Percentiles rank a stretch among this genome's conserved stretches.
Conservation (phyloP, 2,888 invertebrate genomes). For the Linnaemya tessellans region DNA sequence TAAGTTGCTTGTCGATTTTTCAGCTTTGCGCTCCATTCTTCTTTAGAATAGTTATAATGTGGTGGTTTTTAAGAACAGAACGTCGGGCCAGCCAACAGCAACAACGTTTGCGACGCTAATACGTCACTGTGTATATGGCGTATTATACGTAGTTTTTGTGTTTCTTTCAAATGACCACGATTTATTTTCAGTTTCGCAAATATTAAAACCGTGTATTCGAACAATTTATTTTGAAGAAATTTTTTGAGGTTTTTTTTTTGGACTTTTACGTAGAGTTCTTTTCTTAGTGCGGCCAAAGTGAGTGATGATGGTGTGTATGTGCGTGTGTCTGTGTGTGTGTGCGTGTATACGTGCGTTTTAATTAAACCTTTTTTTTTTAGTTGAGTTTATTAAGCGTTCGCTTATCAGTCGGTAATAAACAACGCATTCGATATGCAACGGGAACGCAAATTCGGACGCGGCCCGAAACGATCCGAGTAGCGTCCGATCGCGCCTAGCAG, state of each 20-base stretch:
- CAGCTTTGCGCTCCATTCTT: conserved; percentile 69
- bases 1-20: conserved; percentile 63
- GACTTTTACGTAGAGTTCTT: conserved; percentile 4
- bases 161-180: conserved; percentile 48
- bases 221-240: conserved; percentile 26
- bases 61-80: conserved; percentile 72
- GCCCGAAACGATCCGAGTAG: conserved; percentile 84
- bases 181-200: conserved; percentile 28
- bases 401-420: conserved; percentile 82
- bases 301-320: conserved; percentile 26
- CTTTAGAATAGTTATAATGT: conserved; percentile 65
- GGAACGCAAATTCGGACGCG: conserved; percentile 84
- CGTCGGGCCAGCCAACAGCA: conserved; percentile 65
- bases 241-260: conserved; percentile 13
- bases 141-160: conserved; percentile 73
- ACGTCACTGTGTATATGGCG: conserved; percentile 70
- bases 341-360: conserved; percentile 81
- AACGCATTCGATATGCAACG: conserved; percentile 84
- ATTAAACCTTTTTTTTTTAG: conserved; percentile 75
- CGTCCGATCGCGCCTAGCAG: conserved; percentile 83
- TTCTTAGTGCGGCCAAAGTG: conserved; percentile 35
- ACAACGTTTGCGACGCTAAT: conserved; percentile 65
- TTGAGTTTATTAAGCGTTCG: conserved; percentile 6
- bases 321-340: conserved; percentile 74
- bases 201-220: conserved; percentile 15